These are phyloP conservation scores for Crocallis elinguaria DNA, from an alignment of 2,888 invertebrate genomes.

Conservation along the genomic window DNA sequence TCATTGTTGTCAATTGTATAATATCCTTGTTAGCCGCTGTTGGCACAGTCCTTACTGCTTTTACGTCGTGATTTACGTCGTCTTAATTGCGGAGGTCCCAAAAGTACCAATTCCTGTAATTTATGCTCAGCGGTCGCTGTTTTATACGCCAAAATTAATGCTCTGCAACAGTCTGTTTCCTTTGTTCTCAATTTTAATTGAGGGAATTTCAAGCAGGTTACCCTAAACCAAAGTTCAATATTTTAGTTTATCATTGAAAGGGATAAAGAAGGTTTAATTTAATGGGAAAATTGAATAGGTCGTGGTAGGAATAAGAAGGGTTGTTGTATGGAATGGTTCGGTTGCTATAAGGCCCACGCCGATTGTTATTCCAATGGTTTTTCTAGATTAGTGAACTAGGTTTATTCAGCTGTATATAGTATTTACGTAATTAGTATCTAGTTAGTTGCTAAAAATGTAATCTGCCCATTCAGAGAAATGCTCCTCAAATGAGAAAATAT, in stretches of 20 bases:
- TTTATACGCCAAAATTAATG: constrained; percentile 40
- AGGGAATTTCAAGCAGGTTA: constrained; percentile 20
- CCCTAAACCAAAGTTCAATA: constrained; percentile 15
- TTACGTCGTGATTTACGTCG: constrained; percentile 25
- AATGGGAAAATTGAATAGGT: neutral
- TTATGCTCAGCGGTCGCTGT: constrained; percentile 36
- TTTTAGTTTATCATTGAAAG: constrained; percentile 8
- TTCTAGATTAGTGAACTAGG: too few species aligned
- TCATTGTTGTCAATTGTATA: too few species aligned
- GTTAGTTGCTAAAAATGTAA: too few species aligned
- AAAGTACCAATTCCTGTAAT: constrained; percentile 31
- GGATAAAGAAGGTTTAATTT: neutral
- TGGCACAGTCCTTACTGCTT: constrained; percentile 28
- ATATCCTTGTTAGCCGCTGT: neutral
- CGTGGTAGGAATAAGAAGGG: neutral
- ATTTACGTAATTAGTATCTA: too few species aligned
- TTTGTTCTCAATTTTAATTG: constrained; percentile 46
- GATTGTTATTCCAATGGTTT: too few species aligned
- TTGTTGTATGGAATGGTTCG: neutral
- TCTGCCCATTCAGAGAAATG: too few species aligned
- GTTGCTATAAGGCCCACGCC: neutral
- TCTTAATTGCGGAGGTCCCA: constrained; percentile 38
- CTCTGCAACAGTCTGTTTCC: constrained; percentile 36
- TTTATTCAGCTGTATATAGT: too few species aligned
- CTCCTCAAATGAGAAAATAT: too few species aligned